Evolutionary conservation across 1,140 invertebrate species (phyloP).

Genomic region (Sycophila sp.): DNA sequence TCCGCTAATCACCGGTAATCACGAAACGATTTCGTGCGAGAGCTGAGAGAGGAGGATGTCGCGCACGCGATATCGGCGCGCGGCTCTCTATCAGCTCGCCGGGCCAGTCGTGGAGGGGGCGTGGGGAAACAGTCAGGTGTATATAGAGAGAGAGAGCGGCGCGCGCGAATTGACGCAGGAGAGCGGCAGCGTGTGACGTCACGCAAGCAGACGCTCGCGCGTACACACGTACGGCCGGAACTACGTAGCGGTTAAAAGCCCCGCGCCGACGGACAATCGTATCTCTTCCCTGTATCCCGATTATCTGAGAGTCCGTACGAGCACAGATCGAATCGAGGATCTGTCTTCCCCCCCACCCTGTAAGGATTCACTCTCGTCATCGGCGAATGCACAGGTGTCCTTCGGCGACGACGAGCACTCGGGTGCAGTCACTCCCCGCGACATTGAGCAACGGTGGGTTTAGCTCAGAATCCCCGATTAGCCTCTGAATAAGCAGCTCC

Average conservation of each 20-base stretch:
- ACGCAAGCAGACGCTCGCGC: too few species aligned
- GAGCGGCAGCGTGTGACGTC: background rate
- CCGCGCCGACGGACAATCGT: too few species aligned
- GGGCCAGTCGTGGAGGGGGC: background rate
- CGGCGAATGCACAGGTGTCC: too few species aligned
- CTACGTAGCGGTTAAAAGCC: too few species aligned
- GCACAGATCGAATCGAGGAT: too few species aligned
- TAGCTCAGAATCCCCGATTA: background rate
- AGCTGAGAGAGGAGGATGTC: background rate
- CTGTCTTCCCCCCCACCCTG: too few species aligned
- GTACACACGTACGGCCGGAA: too few species aligned
- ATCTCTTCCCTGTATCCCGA: too few species aligned
- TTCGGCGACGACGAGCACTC: too few species aligned
- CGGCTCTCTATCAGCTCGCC: background rate
- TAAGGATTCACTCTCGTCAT: too few species aligned
- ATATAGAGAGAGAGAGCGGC: background rate
- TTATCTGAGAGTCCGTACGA: too few species aligned
- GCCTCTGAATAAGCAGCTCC: background rate
- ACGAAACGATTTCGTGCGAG: constrained; percentile 20
- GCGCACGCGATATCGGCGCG: constrained; percentile 8
- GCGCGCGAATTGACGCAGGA: background rate
- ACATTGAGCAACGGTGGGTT: background rate
- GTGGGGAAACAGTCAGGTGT: background rate
- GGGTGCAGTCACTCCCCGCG: too few species aligned
- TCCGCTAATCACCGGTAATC: constrained; percentile 25